Evolutionary conservation across 2,113 vertebrate species (phyloP), one percentile per base, ranked within the genome.

Genomic region (Brachypodius melanocephalos): DNA sequence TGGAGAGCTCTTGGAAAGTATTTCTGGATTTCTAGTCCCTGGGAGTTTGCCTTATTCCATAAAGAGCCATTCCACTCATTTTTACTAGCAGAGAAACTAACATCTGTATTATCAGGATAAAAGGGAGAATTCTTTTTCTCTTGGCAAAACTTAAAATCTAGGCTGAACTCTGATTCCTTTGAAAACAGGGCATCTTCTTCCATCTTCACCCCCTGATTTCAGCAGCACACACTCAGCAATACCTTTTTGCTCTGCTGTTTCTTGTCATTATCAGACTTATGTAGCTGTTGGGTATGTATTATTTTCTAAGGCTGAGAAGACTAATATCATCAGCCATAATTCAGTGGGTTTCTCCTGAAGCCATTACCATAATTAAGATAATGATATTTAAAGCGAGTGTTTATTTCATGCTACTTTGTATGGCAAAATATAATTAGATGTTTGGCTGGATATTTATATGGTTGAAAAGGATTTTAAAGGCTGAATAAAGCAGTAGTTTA

Each of bases 281-380:
- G 4, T 95, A 83, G 79, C 62, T 97, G 65, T 91, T 97, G 76
- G 87, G 63, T 84, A 57, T 85, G 86, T 55, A 72, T 31, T 78
- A 90, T 96, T 93, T 96, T 97, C 81, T 76, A 48, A 95, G 88
- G 80, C 71, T 65, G 54, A 91, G 85, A 88, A 95, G 81, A 78
- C 69, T 93, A 93, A 91, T 95, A 88, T 96, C 83, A 96, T 94
- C 76, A 97, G 65, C 58, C 78, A 83, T 94, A 95, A 96, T 95
- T 96, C 91, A 46, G 63, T 96, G 92, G 71, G n/a, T 95, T 97
- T 96, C 96, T 74, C 87, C 82, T 94, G 87, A 95, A 96, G 90
- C 85, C 92, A 94, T 97, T 97, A 96, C 62, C 89, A 75, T 95
- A 97, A 97, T 97, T 97, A 97, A 96, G 91, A 94, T 96, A 97